Evolutionary conservation across 2,113 vertebrate genomes (phyloP).

Genomic region (Cyanistes caeruleus): DNA sequence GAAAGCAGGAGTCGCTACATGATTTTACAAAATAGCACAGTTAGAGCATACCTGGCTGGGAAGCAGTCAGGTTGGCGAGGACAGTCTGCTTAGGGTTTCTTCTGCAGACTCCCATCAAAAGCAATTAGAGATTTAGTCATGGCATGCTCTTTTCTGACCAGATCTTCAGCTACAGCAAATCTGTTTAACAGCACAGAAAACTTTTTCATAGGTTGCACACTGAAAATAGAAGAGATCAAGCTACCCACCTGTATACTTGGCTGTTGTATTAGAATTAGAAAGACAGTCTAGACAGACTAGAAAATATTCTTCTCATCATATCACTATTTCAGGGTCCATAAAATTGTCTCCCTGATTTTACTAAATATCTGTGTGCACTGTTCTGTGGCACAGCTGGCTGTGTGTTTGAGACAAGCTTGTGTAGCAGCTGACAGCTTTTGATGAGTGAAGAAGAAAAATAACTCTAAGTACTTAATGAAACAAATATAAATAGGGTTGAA

Average conservation of each 20-base stretch:
- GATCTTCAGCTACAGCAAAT: background rate
- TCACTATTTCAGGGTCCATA: background rate
- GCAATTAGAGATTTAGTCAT: background rate
- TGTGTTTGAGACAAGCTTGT: background rate
- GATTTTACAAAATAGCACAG: background rate
- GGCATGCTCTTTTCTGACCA: background rate
- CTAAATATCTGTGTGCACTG: background rate
- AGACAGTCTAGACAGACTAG: background rate
- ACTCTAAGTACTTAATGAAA: background rate
- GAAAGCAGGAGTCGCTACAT: background rate
- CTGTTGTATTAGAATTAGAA: background rate
- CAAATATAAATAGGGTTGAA: background rate
- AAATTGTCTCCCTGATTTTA: background rate
- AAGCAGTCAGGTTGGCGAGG: background rate
- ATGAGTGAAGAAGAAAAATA: background rate
- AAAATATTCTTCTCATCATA: background rate
- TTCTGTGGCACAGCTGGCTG: background rate
- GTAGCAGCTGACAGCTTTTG: background rate
- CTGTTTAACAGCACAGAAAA: background rate
- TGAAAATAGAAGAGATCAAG: background rate
- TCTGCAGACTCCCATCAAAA: background rate
- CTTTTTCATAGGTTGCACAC: background rate
- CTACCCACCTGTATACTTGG: background rate
- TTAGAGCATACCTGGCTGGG: rapidly evolving
- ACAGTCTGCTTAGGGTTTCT: background rate